A percentile compares a stretch with the other conserved stretches of the same genome.
Evolutionary conservation across 2,113 vertebrate species (phyloP).

Genomic region (Pseudolaguvia tuberculata): DNA sequence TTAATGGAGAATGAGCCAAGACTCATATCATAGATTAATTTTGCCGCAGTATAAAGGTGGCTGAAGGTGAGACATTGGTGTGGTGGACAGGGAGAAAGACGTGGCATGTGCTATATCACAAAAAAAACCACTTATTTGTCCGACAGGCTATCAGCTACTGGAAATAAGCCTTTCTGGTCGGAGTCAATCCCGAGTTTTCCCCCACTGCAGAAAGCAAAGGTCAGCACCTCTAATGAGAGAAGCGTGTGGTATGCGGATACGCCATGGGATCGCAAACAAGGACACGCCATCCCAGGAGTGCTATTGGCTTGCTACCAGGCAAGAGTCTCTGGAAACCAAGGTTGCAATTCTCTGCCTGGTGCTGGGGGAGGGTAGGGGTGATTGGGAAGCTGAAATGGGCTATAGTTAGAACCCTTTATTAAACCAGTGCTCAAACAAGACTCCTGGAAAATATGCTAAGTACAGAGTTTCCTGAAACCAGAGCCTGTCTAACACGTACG

Average conservation of each 20-base stretch:
- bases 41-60: constrained; percentile 6
- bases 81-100: background rate
- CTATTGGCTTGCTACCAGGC: constrained; percentile 69
- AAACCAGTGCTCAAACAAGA: constrained; percentile 14
- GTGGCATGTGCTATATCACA: background rate
- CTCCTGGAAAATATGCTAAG: constrained; percentile 44
- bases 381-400: background rate
- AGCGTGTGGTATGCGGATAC: constrained; percentile 54
- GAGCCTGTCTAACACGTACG: constrained; percentile 56
- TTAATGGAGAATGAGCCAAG: background rate
- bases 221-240: constrained; percentile 35
- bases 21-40: background rate
- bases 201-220: constrained; percentile 32
- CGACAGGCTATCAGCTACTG: constrained; percentile 14
- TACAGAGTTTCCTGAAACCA: constrained; percentile 58
- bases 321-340: constrained; percentile 71
- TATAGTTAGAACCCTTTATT: constrained; percentile 6
- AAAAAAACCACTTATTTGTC: constrained; percentile 3
- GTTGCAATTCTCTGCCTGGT: constrained; percentile 61
- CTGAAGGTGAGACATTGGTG: background rate
- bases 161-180: background rate
- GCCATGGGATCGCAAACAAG: constrained; percentile 67
- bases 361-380: background rate
- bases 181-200: constrained; percentile 32
- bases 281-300: constrained; percentile 69